Base-by-base conservation (phyloP, 2,797 vertebrate genomes). In the Tinamus major region DNA sequence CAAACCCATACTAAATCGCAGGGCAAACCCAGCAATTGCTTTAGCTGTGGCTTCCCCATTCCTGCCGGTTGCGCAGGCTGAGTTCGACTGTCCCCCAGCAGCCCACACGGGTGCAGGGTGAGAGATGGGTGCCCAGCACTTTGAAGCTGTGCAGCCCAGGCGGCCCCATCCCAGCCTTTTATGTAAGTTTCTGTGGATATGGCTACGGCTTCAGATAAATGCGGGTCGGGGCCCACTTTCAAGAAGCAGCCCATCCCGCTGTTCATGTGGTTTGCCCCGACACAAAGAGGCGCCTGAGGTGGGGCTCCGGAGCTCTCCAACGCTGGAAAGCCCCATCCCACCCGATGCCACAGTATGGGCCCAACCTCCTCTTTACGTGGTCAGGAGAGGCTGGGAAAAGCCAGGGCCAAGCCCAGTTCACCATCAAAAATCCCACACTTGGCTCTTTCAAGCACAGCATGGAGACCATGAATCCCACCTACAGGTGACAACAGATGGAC, bases 291-390 rank as follows among this genome's bases (percentile, higher is more conserved):
- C 0, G 3, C 53, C 65, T 92, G 44, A 85, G 68, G 75, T 85
- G 56, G 83, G 90, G 78, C 68, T 94, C 63, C 85, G 53, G 83
- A 94, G 93, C 64, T 64, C 82, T 86, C 93, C 90, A 90, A 80
- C 2, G 35, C 74, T 94, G 53, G 85, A 94, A 96, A 96, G 49
- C 56, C 87, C 91, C 85, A 87, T 17, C 39, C 78, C 68, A 37
- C 56, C 63, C 8, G 59, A 77, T 48, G 77, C 51, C 74, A 90
- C 16, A 39, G 48, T 61, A 37, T 75, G 63, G 51, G 75, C 79
- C 51, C 33, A 68, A 42, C n/a, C 39, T 87, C 42, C 81, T 70
- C 46, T 84, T 96, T 76, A 65, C 0, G 1, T 49, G 83, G 64
- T 56, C 75, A 82, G 74, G 31, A 86, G 63, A 72, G 67, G 63